Percentiles rank a stretch among this genome's conserved stretches.
phyloP scores from a whole-genome alignment of 2,888 invertebrate genomes.

The Chaetogeoica ovagalla region DNA sequence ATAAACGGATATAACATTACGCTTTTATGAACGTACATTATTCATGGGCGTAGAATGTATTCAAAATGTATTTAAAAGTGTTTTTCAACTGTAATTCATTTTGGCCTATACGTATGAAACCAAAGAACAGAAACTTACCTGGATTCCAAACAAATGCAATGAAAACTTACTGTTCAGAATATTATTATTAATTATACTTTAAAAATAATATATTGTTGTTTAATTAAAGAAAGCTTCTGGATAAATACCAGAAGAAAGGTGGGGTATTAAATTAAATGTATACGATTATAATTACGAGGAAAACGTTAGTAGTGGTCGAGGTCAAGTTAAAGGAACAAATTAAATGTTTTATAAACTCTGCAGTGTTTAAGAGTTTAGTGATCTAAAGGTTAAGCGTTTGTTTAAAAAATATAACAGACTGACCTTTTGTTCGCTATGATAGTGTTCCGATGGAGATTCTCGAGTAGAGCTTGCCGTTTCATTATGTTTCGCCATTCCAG shows the following conservation, averaged over 20 bases:
- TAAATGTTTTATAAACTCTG: too few species aligned
- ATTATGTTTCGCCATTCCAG: conserved; percentile 56
- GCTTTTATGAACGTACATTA: not conserved
- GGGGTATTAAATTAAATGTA: not conserved
- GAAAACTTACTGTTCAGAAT: too few species aligned
- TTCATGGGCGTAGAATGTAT: conserved; percentile 4
- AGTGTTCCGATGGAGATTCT: conserved; percentile 48
- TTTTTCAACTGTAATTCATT: conserved; percentile 9
- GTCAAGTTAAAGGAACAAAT: too few species aligned
- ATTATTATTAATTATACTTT: not conserved
- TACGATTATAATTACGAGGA: not conserved
- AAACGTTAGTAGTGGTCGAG: not conserved
- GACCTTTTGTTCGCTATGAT: conserved; percentile 46
- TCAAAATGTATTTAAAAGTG: conserved; percentile 5
- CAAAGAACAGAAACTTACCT: too few species aligned
- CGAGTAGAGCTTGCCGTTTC: conserved; percentile 55
- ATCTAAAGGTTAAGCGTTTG: too few species aligned
- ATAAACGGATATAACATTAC: conserved; percentile 22
- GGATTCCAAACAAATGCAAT: too few species aligned
- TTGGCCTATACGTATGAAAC: not conserved
- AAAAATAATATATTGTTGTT: not conserved
- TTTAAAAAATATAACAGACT: not conserved
- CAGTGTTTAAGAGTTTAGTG: too few species aligned
- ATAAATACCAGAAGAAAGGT: not conserved
- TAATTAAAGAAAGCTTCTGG: not conserved